A percentile compares a stretch with the other conserved stretches of the same genome.
These are phyloP conservation scores for Drosophila nr. fundita DNA, from an alignment of 2,888 invertebrate genomes.

Conservation along the genomic window DNA sequence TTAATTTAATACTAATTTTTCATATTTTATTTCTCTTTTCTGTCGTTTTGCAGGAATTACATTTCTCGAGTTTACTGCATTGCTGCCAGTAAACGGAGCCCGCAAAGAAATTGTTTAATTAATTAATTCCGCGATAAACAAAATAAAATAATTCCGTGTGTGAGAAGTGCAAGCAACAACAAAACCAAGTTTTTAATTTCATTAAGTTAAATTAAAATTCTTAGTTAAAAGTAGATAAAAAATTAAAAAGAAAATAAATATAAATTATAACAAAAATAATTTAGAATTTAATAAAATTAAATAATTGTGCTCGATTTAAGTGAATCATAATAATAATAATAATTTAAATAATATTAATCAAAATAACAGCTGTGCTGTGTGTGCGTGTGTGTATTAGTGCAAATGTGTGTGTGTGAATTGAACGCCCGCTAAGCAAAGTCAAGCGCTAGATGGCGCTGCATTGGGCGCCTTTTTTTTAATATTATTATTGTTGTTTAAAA, in stretches of 20 bases:
- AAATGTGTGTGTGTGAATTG: conserved; percentile 38
- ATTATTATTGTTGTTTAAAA: conserved; percentile 47
- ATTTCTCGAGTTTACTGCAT: conserved; percentile 74
- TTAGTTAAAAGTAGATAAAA: conserved; percentile 52
- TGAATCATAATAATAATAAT: conserved; percentile 30
- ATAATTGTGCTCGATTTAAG: conserved; percentile 39
- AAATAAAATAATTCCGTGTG: conserved; percentile 31
- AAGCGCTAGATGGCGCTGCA: conserved; percentile 69
- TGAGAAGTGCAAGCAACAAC: conserved; percentile 49
- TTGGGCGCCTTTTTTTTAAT: conserved; percentile 18
- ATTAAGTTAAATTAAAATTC: conserved; percentile 59
- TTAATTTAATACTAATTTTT: conserved; percentile 15
- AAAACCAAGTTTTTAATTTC: conserved; percentile 60
- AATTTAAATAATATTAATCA: conserved; percentile 38
- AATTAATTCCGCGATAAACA: conserved; percentile 50
- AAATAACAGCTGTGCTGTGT: conserved; percentile 48
- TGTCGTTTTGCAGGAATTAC: conserved; percentile 57
- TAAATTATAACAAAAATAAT: conserved; percentile 17
- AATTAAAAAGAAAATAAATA: conserved; percentile 2
- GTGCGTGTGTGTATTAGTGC: conserved; percentile 17
- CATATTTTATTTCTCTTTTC: conserved; percentile 12
- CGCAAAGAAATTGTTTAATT: conserved; percentile 48
- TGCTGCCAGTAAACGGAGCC: conserved; percentile 58
- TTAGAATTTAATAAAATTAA: conserved; percentile 15
- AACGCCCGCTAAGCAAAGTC: conserved; percentile 66